These are phyloP conservation scores for Alauda arvensis DNA, from an alignment of 2,797 vertebrate species.

Conservation along the genomic window DNA sequence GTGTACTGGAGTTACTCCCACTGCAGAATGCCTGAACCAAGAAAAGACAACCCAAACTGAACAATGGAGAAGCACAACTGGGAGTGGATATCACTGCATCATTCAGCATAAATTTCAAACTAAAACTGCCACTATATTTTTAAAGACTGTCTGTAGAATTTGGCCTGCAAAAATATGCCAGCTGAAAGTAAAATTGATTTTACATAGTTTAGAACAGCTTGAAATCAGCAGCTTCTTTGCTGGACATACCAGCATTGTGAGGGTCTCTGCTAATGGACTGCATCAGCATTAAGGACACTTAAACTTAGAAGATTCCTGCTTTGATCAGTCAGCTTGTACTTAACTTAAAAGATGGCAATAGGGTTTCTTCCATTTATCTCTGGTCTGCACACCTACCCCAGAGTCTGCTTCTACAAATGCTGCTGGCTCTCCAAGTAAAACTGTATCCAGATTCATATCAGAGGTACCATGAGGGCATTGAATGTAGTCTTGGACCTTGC, in stretches of 20 bases:
- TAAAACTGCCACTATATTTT: not conserved
- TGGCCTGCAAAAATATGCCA: not conserved
- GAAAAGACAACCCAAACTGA: not conserved
- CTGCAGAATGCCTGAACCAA: not conserved
- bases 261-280: not conserved
- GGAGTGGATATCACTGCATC: not conserved
- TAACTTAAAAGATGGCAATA: not conserved
- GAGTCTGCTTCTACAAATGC: not conserved
- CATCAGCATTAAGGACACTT: not conserved
- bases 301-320: not conserved
- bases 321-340: not conserved
- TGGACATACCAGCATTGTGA: not conserved
- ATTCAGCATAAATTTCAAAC: not conserved
- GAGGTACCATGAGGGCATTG: not conserved
- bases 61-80: not conserved
- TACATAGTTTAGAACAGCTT: not conserved
- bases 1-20: not conserved
- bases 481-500: not conserved
- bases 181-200: not conserved
- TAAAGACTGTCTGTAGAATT: not conserved
- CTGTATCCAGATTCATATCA: not conserved
- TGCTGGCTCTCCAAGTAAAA: not conserved
- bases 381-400: not conserved
- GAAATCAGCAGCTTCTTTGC: not conserved
- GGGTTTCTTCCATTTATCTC: not conserved